Percentiles rank a stretch among this genome's conserved stretches.
phyloP scores from a whole-genome alignment of 2,113 vertebrate species.

The Tetraodon nigroviridis region DNA sequence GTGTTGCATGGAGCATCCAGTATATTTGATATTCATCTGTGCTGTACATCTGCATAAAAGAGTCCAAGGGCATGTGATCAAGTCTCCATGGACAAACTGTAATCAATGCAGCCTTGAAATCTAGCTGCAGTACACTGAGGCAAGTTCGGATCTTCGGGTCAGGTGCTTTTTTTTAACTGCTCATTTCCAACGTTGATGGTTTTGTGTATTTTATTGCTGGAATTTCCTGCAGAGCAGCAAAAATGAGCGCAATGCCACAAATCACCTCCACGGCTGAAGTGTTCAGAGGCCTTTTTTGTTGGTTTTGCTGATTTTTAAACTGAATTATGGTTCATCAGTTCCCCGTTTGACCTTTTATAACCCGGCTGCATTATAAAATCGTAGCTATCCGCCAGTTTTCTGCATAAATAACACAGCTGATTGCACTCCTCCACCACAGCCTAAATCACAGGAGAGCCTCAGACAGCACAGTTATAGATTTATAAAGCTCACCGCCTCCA shows the following conservation, averaged over 20 bases:
- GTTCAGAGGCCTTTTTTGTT: not conserved
- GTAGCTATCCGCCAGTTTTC: slow-evolving; percentile 8
- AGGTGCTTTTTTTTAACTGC: slow-evolving; percentile 32
- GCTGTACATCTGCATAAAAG: no score
- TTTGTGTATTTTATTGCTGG: slow-evolving; percentile 31
- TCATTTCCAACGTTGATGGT: slow-evolving; percentile 35
- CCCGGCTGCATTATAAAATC: not conserved
- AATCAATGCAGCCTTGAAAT: not conserved
- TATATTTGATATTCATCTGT: no score
- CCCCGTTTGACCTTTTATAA: not conserved
- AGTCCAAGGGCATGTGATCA: no score
- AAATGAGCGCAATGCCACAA: slow-evolving; percentile 35
- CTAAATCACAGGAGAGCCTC: slow-evolving; percentile 15
- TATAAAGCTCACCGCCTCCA: not conserved
- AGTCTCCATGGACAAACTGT: no score
- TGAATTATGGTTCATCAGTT: slow-evolving; percentile 6
- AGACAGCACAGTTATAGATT: slow-evolving; percentile 5
- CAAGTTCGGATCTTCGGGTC: slow-evolving; percentile 22
- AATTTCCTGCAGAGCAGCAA: slow-evolving; percentile 46
- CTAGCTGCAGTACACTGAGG: slow-evolving; percentile 18
- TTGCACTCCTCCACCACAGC: not conserved
- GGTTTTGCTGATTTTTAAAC: slow-evolving; percentile 6
- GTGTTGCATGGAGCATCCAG: no score
- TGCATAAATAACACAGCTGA: slow-evolving; percentile 1
- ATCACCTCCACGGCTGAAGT: slow-evolving; percentile 23